Base-by-base conservation (phyloP, 2,888 invertebrate species). In the Meganola albula region DNA sequence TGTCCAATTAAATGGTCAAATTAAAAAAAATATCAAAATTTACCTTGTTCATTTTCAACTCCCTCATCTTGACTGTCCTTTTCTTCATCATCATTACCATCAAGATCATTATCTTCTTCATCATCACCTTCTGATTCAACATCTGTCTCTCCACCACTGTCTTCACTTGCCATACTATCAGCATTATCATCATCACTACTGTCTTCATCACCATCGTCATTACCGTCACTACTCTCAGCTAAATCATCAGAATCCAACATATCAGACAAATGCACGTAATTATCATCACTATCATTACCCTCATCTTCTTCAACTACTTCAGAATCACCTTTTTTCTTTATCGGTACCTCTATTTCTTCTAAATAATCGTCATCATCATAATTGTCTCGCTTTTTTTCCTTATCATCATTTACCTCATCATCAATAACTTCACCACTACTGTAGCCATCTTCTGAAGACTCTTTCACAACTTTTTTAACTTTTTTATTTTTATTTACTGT, bases 371-470 rank as follows among this genome's bases (percentile, higher is more conserved):
- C 63, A 40, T 68, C 57, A 31, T 43, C 34, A 24, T 39, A 31
- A 18, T 41, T 43, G 23, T 47, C 35, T 24, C 34, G 36, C 6
- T 25, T 27, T 24, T 27, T 28, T 22, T 40, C 13, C 22, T 47
- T 31, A 21, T 52, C 29, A 24, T 54, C 37, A 28, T 53, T 45
- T 26, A 53, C 51, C 12, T 44, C 37, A 18, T 43, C 39, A 28
- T 43, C 40, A 25, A 39, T 46, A 31, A 64, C 67, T 40, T 68
- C 60, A 28, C 63, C 77, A 51, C 72, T 74, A 11, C 83, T 52
- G 59, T 88, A 58, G 40, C 87, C 63, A 67, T 71, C 74, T 71
- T 86, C 67, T 49, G 78, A 79, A 4, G 77, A 74, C 31, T 79
- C 79, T 49, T 72, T 56, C 53, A 11, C 32, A 20, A 7, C 20